Percentiles rank a stretch among this genome's conserved stretches.
These are phyloP conservation scores for Diadema setosum DNA, from an alignment of 35 echinoderm and acorn worm species.

Conservation along the genomic window DNA sequence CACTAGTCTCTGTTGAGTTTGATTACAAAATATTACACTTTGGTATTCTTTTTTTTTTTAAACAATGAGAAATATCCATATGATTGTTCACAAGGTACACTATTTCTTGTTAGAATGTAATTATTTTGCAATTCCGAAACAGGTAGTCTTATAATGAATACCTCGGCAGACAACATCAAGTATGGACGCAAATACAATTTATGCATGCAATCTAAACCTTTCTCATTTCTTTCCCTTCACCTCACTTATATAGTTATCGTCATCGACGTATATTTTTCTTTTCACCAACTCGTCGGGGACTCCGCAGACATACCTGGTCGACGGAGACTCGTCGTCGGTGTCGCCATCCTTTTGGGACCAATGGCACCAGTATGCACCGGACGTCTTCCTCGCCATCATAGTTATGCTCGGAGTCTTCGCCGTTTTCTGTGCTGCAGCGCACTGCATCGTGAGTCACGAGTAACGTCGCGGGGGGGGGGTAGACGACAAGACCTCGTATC, in stretches of 20 bases:
- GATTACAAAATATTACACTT: no score
- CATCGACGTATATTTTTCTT: background rate
- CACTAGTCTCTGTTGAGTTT: no score
- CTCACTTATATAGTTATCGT: background rate
- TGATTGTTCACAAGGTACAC: no score
- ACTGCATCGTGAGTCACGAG: background rate
- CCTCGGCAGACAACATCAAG: background rate
- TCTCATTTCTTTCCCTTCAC: no score
- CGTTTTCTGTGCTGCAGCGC: background rate
- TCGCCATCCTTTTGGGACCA: background rate
- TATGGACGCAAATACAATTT: no score
- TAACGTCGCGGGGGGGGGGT: background rate
- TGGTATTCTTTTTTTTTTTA: no score
- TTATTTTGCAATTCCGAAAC: no score
- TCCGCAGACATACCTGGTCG: background rate
- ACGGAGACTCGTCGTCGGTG: background rate
- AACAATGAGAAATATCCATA: no score
- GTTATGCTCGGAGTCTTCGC: background rate
- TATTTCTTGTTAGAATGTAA: no score
- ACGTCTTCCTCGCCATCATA: background rate
- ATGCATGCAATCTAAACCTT: no score
- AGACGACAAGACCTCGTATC: background rate
- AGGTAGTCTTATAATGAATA: background rate
- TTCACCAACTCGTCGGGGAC: background rate
- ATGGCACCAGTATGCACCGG: background rate